These are phyloP conservation scores for Brachyrhaphis roseni DNA, from an alignment of 2,797 vertebrate genomes.

Conservation along the genomic window DNA sequence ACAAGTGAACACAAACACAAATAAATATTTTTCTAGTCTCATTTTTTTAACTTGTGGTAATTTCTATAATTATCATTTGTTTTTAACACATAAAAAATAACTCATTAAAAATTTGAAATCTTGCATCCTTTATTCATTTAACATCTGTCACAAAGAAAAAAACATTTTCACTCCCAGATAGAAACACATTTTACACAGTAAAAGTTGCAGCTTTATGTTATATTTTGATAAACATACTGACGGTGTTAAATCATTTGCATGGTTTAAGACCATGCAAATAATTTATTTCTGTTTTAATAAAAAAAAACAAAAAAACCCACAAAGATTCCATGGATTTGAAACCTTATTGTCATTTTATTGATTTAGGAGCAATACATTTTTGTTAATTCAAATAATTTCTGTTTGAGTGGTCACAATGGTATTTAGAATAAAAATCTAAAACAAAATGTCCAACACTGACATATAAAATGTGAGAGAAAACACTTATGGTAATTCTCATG, in stretches of 20 bases:
- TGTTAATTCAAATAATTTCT: background rate
- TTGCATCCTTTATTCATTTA: background rate
- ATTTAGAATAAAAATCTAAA: conserved; percentile 10
- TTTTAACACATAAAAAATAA: background rate
- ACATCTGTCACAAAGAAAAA: background rate
- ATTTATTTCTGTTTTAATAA: background rate
- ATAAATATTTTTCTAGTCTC: background rate
- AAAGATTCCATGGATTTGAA: background rate
- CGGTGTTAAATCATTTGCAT: no score
- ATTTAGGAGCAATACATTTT: background rate
- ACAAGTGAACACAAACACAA: background rate
- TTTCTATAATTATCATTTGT: background rate
- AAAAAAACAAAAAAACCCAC: background rate
- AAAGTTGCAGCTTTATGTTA: background rate
- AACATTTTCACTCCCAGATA: background rate
- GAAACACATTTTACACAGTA: background rate
- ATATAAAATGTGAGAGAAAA: conserved; percentile 11
- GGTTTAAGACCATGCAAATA: background rate
- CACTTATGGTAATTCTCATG: conserved; percentile 1
- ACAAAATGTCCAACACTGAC: background rate
- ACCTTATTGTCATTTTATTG: conserved; percentile 10
- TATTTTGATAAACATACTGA: background rate
- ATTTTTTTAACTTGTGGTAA: background rate
- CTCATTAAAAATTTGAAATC: background rate
- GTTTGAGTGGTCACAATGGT: background rate